Conservation (phyloP, 1,140 invertebrate species). For the Lanistes nyassanus region DNA sequence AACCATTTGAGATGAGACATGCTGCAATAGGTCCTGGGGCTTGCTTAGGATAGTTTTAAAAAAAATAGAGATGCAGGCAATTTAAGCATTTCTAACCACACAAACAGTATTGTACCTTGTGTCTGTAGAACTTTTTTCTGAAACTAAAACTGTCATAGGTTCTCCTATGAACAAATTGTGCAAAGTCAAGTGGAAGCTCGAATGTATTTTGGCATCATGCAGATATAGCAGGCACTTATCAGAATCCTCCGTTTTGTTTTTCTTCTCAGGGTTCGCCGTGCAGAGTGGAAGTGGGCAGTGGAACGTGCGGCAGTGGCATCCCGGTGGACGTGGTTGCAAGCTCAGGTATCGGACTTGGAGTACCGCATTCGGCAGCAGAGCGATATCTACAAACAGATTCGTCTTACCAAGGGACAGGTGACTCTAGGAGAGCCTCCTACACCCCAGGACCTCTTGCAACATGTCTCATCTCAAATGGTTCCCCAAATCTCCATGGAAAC, state of each 20-base stretch:
- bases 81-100: too few relatives aligned
- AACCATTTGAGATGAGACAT: slow-evolving; percentile 31
- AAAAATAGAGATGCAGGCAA: too few relatives aligned
- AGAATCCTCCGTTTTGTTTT: slow-evolving; percentile 26
- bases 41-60: too few relatives aligned
- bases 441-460: slow-evolving; percentile 42
- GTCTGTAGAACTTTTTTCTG: too few relatives aligned
- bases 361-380: slow-evolving; percentile 90
- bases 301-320: slow-evolving; percentile 84
- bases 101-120: too few relatives aligned
- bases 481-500: slow-evolving; percentile 3
- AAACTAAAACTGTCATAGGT: too few relatives aligned
- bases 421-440: slow-evolving; percentile 54
- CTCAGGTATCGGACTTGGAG: slow-evolving; percentile 91
- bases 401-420: slow-evolving; percentile 63
- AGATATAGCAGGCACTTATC: too few relatives aligned
- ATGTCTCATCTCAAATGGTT: slow-evolving; percentile 31
- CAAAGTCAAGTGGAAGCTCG: too few relatives aligned
- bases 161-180: too few relatives aligned
- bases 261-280: slow-evolving; percentile 76
- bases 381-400: slow-evolving; percentile 76
- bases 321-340: slow-evolving; percentile 91
- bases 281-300: slow-evolving; percentile 85
- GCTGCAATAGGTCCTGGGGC: slow-evolving; percentile 42
- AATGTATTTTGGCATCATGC: too few relatives aligned